Percentiles rank a stretch among this genome's conserved stretches.
phyloP scores from a whole-genome alignment of 64 coral and sea anemone genomes.

The Stichodactyla helianthus region DNA sequence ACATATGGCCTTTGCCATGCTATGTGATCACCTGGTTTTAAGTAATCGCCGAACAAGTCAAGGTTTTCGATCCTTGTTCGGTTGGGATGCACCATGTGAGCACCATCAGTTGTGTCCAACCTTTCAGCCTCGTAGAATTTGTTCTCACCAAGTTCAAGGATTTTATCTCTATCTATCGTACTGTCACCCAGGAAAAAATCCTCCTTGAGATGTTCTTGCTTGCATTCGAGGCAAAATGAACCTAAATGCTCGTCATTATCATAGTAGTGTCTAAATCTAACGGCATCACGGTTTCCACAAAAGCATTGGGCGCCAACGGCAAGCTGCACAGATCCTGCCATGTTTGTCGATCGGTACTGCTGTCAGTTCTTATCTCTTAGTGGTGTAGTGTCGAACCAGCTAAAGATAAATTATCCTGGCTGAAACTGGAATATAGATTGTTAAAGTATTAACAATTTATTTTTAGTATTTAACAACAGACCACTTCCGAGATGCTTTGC shows the following conservation, averaged over 20 bases:
- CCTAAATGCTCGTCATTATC: constrained; percentile 21
- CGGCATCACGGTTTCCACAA: constrained; percentile 26
- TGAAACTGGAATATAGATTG: no score
- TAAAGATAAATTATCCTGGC: no score
- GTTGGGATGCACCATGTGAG: constrained; percentile 22
- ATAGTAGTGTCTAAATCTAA: constrained; percentile 21
- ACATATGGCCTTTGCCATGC: constrained; percentile 32
- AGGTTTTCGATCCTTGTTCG: constrained; percentile 15
- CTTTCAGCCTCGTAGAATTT: constrained; percentile 15
- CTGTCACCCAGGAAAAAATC: neutral
- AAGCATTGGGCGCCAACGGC: constrained; percentile 19
- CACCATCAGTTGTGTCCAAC: constrained; percentile 20
- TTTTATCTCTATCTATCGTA: neutral
- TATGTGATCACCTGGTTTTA: constrained; percentile 50
- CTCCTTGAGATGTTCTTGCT: constrained; percentile 27
- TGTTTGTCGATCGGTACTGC: neutral
- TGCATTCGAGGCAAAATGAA: constrained; percentile 4
- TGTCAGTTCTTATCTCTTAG: neutral
- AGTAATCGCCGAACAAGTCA: constrained; percentile 14
- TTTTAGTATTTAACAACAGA: no score
- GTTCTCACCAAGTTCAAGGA: constrained; percentile 11
- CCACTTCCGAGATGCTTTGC: no score
- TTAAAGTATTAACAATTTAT: no score
- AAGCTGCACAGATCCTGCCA: constrained; percentile 36
- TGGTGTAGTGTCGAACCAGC: no score